These are phyloP conservation scores for Eristalis tenax DNA, from an alignment of 2,888 invertebrate genomes.

Conservation along the genomic window DNA sequence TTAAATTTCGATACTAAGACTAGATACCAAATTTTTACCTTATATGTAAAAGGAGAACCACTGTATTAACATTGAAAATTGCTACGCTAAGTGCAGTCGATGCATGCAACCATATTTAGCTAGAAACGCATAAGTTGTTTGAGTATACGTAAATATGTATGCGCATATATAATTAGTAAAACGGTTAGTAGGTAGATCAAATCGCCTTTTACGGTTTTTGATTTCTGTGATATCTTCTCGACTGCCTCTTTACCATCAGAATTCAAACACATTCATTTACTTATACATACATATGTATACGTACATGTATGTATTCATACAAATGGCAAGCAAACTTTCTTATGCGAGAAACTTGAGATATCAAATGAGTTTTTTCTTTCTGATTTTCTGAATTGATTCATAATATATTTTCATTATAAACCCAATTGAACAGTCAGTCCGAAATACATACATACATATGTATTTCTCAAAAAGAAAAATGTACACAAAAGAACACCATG, in stretches of 20 bases:
- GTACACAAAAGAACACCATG: slow-evolving; percentile 15
- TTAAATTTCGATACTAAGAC: too few species aligned
- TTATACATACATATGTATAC: not conserved
- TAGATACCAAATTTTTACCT: too few species aligned
- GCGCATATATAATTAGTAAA: not conserved
- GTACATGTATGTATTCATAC: not conserved
- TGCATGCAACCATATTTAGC: slow-evolving; percentile 55
- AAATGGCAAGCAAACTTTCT: not conserved
- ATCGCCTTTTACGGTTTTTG: slow-evolving; percentile 62
- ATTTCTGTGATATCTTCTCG: slow-evolving; percentile 43
- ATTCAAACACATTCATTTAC: not conserved
- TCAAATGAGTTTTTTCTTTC: not conserved
- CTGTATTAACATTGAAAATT: too few species aligned
- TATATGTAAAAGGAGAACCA: too few species aligned
- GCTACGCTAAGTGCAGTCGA: not conserved
- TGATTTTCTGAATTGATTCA: not conserved
- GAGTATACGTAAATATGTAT: not conserved
- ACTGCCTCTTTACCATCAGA: not conserved
- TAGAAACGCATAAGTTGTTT: slow-evolving; percentile 6
- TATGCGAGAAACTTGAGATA: not conserved
- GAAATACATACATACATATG: not conserved
- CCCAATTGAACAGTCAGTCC: slow-evolving; percentile 27
- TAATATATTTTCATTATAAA: not conserved
- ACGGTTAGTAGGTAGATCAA: slow-evolving; percentile 34
- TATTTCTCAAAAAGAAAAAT: slow-evolving; percentile 25